These are phyloP conservation scores for Drosophila sp. DNA, from an alignment of 1,140 invertebrate species.

Conservation along the genomic window DNA sequence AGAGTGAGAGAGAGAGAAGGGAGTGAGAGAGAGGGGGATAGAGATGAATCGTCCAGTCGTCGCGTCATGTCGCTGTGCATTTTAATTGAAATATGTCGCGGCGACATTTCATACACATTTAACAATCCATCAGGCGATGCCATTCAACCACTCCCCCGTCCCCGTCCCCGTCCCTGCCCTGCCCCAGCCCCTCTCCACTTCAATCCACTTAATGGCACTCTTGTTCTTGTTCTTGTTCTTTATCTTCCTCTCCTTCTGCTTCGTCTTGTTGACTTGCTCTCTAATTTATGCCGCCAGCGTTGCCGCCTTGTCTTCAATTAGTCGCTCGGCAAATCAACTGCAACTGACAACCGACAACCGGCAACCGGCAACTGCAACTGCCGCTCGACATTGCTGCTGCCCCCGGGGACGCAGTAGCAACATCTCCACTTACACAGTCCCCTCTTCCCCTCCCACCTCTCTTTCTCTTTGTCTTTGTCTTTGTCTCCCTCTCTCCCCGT, in stretches of 20 bases:
- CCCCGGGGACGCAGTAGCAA: constrained; percentile 27
- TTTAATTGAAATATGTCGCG: constrained; percentile 67
- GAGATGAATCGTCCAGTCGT: constrained; percentile 3
- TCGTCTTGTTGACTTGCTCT: constrained; percentile 8
- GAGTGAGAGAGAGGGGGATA: neutral
- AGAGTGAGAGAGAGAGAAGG: neutral
- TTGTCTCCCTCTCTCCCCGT: neutral
- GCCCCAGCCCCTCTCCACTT: neutral
- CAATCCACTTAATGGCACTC: constrained; percentile 58
- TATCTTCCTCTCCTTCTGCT: constrained; percentile 3
- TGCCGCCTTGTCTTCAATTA: constrained; percentile 59
- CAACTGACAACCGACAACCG: constrained; percentile 5
- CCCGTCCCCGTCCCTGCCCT: neutral
- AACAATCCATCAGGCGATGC: constrained; percentile 53
- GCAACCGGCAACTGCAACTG: constrained; percentile 8
- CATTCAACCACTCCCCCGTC: neutral
- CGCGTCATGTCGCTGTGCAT: constrained; percentile 1
- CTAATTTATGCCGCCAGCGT: constrained; percentile 54
- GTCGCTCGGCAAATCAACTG: constrained; percentile 40
- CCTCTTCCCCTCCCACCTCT: too few species aligned
- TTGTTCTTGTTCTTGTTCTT: constrained; percentile 11
- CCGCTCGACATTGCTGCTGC: constrained; percentile 6
- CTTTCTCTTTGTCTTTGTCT: neutral
- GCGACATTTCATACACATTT: constrained; percentile 58
- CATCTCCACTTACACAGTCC: constrained; percentile 47